phyloP scores from a whole-genome alignment of 2,797 vertebrate genomes.

The Thunnus albacares region DNA sequence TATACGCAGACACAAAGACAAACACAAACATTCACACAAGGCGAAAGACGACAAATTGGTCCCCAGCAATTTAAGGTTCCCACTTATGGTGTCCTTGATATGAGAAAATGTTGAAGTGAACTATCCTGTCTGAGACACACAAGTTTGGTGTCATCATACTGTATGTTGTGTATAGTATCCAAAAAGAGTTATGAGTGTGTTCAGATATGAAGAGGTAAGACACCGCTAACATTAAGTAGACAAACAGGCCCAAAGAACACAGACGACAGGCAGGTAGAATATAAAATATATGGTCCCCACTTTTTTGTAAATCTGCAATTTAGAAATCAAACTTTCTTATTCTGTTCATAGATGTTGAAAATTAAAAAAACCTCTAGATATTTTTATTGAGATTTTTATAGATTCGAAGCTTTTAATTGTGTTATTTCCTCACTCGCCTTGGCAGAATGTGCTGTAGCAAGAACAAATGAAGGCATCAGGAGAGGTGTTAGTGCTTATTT shows the following conservation, averaged over 20 bases:
- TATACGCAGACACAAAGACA: slow-evolving; percentile 79
- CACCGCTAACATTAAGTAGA: background rate
- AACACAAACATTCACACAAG: slow-evolving; percentile 77
- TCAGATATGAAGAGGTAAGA: background rate
- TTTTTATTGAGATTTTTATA: background rate
- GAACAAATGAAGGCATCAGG: slow-evolving; percentile 83
- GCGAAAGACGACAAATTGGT: slow-evolving; percentile 64
- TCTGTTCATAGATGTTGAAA: background rate
- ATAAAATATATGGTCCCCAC: background rate
- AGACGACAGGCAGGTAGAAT: background rate
- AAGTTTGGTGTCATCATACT: background rate
- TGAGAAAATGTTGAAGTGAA: slow-evolving; percentile 29
- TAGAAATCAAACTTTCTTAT: slow-evolving; percentile 3
- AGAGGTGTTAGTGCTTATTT: slow-evolving; percentile 86
- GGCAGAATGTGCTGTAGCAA: slow-evolving; percentile 68
- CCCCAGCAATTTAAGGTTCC: slow-evolving; percentile 46
- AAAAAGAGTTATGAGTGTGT: background rate
- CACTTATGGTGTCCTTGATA: slow-evolving; percentile 55
- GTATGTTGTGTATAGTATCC: background rate
- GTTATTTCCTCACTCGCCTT: slow-evolving; percentile 54
- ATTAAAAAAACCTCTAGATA: background rate
- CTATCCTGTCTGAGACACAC: background rate
- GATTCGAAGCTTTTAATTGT: slow-evolving; percentile 56
- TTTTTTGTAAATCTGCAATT: background rate
- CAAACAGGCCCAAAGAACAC: background rate